A percentile compares a stretch with the other conserved stretches of the same genome.
These are phyloP conservation scores for Taurulus bubalis DNA, from an alignment of 2,113 vertebrate genomes.

Conservation along the genomic window DNA sequence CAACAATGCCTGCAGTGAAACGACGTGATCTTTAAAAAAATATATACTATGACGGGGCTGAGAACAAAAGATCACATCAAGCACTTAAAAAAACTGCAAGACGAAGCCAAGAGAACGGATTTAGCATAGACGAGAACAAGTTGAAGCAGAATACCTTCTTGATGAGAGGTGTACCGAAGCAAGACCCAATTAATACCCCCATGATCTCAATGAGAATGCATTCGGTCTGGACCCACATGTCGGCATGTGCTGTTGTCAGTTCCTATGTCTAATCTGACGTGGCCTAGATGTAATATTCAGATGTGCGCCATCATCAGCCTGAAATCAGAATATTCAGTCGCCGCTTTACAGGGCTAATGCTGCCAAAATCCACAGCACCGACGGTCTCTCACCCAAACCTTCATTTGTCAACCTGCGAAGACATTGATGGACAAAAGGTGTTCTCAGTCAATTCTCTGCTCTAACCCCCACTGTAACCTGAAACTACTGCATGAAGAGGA, in stretches of 20 bases:
- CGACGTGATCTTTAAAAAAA: not conserved
- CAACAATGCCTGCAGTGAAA: not conserved
- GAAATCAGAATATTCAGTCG: conserved; percentile 20
- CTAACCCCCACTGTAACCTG: not conserved
- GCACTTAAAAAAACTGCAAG: not conserved
- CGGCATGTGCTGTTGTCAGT: conserved; percentile 7
- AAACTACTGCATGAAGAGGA: conserved; percentile 28
- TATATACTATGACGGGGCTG: not conserved
- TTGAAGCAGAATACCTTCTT: not conserved
- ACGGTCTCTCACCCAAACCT: not conserved
- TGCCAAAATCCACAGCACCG: not conserved
- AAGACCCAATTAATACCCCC: not conserved
- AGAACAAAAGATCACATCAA: not conserved
- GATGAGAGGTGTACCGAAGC: not conserved
- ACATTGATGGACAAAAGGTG: not conserved
- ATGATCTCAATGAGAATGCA: not conserved
- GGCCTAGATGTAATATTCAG: conserved; percentile 18
- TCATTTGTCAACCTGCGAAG: not conserved
- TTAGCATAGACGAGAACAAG: not conserved
- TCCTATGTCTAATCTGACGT: conserved; percentile 7
- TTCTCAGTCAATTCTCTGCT: not conserved
- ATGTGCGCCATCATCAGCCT: not conserved
- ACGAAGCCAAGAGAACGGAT: not conserved
- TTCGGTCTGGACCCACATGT: not conserved
- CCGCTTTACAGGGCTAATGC: not conserved